Evolutionary conservation across 53 echinoderm and acorn worm genomes (phyloP).

Genomic region (Crossaster papposus): DNA sequence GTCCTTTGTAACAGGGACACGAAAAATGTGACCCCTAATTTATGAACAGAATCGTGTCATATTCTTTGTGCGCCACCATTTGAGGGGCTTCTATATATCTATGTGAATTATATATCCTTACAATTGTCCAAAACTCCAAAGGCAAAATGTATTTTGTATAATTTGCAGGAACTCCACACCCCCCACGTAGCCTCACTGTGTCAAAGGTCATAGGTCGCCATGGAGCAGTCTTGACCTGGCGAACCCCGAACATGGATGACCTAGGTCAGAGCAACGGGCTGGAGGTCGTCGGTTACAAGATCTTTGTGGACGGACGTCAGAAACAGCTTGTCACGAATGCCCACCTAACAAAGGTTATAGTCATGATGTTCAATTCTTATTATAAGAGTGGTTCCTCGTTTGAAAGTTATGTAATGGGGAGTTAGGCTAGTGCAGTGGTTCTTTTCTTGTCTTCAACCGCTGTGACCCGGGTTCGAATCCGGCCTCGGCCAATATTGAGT

Average conservation of each 20-base stretch:
- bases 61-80: no score
- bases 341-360: constrained; percentile 85
- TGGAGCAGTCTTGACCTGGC: constrained; percentile 87
- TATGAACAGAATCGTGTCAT: no score
- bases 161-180: constrained; percentile 66
- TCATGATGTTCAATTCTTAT: not conserved
- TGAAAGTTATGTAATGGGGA: not conserved
- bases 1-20: no score
- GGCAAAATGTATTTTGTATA: not conserved
- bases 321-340: constrained; percentile 93
- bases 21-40: no score
- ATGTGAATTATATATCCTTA: not conserved
- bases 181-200: constrained; percentile 74
- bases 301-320: constrained; percentile 85
- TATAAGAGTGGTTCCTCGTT: not conserved
- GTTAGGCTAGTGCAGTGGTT: no score
- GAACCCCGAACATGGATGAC: constrained; percentile 77
- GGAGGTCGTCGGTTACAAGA: constrained; percentile 89
- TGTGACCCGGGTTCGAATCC: no score
- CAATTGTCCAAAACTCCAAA: not conserved
- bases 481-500: no score
- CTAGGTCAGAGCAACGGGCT: constrained; percentile 78
- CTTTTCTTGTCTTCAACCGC: no score
- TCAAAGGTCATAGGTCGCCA: constrained; percentile 78
- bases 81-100: no score